Base-by-base conservation (phyloP, 2,888 invertebrate species). In the Perdita meconis region DNA sequence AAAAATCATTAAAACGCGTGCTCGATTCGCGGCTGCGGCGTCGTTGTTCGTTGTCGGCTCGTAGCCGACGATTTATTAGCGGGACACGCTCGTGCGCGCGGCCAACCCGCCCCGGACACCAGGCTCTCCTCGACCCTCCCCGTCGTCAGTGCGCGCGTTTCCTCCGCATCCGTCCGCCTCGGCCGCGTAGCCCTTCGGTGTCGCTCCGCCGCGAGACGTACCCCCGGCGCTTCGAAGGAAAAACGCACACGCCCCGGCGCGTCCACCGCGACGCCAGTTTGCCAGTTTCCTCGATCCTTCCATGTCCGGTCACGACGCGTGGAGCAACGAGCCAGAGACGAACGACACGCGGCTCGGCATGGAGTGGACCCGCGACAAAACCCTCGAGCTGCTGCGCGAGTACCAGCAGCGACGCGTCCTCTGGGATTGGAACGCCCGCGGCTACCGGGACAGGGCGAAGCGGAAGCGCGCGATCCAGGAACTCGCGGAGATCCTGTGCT, bases 1-100 rank as follows among this genome's bases (percentile, higher is more conserved):
- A 89, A 89, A 89, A 88, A 89, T 89, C 89, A 84, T 89, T 89
- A 88, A 89, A 88, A 87, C 88, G 85, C 83, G 84, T 79, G 84
- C 75, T 77, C 78, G 82, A 81, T 80, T 78, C 75, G 83, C 83
- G 76, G 67, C 75, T 66, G 81, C 80, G 78, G 84, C 84, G 77
- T 82, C 71, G 84, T 81, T 64, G 80, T 78, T 82, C 71, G 84
- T 81, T 64, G 80, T 78, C 70, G 70, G 63, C 70, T 73, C 68
- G 63, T 64, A 69, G 47, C 53, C 47, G 61, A 53, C 65, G 66
- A 82, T 83, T 83, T 84, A 82, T 82, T 73, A 83, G 56, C 82
- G 72, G 38, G 60, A 68, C 68, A 67, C 57, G 50, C 64, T 34
- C 44, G 68, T 38, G 30, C 19, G 36, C 53, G 22, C 38, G 13